Evolutionary conservation across 2,888 invertebrate genomes (phyloP).

Genomic region (Nebria salina): DNA sequence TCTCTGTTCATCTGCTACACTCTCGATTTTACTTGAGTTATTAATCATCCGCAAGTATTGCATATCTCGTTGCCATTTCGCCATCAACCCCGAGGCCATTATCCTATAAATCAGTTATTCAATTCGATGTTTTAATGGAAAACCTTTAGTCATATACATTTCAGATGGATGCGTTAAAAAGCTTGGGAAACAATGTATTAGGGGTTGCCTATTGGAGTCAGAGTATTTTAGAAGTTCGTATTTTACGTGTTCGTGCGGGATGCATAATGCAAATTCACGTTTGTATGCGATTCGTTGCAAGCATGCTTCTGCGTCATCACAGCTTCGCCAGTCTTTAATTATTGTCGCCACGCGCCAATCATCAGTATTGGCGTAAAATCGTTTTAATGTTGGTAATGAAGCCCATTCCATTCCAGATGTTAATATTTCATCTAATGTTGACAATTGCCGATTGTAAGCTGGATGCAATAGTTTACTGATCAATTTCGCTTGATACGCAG

Average conservation of each 20-base stretch:
- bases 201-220: neutral
- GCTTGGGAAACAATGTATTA: slow-evolving; percentile 17
- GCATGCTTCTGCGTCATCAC: slow-evolving; percentile 21
- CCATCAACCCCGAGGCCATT: neutral
- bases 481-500: slow-evolving; percentile 52
- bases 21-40: neutral
- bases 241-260: neutral
- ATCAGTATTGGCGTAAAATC: slow-evolving; percentile 15
- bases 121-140: slow-evolving; percentile 19
- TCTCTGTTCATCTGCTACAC: neutral
- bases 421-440: slow-evolving; percentile 21
- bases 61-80: slow-evolving; percentile 25
- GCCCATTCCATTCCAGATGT: neutral
- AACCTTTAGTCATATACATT: slow-evolving; percentile 34
- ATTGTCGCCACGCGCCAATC: slow-evolving; percentile 14
- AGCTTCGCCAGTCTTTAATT: neutral
- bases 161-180: slow-evolving; percentile 50
- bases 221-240: slow-evolving; percentile 20
- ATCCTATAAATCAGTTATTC: slow-evolving; percentile 15
- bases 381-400: slow-evolving; percentile 4
- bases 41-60: slow-evolving; percentile 1
- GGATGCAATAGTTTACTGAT: slow-evolving; percentile 8
- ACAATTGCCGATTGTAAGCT: slow-evolving; percentile 11
- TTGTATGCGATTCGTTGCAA: slow-evolving; percentile 23
- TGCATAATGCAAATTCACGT: slow-evolving; percentile 18